Percentiles rank a stretch among this genome's conserved stretches.
Conservation (phyloP, 1,140 invertebrate genomes). For the Pachypeltis micranthus region DNA sequence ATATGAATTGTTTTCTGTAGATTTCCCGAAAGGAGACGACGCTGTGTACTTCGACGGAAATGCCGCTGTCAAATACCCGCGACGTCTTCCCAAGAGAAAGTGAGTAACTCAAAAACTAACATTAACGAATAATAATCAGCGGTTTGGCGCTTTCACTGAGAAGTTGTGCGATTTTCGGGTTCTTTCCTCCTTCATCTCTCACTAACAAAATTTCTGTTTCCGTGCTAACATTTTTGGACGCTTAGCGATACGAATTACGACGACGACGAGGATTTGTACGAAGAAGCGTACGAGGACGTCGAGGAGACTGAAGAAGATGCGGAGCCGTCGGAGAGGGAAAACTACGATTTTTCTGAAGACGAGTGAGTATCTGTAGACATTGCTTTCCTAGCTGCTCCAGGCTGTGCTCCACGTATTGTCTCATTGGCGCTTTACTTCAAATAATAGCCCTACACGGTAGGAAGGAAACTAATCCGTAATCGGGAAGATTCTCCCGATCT, state of each 20-base stretch:
- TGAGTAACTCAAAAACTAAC: conserved; percentile 20
- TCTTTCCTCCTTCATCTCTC: conserved; percentile 13
- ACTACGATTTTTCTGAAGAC: conserved; percentile 28
- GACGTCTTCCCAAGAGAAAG: conserved; percentile 11
- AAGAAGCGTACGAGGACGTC: conserved; percentile 29
- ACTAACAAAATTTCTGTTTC: conserved; percentile 17
- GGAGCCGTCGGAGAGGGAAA: conserved; percentile 27
- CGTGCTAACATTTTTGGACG: not conserved
- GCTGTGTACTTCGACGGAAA: conserved; percentile 22
- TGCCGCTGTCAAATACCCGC: conserved; percentile 17
- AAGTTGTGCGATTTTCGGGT: not conserved
- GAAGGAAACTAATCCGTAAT: too few species aligned
- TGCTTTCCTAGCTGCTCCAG: conserved; percentile 49
- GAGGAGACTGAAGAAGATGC: conserved; percentile 29
- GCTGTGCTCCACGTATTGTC: conserved; percentile 46
- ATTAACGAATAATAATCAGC: too few species aligned
- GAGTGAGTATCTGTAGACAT: conserved; percentile 44
- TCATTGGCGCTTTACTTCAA: too few species aligned
- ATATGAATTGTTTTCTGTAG: not conserved
- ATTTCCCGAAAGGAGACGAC: conserved; percentile 6
- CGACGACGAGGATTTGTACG: conserved; percentile 28
- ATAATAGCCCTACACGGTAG: too few species aligned
- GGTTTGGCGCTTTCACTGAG: not conserved
- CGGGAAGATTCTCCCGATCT: too few species aligned
- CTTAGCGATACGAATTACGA: conserved; percentile 21